Evolutionary conservation across 1,140 invertebrate species (phyloP), one percentile per base, ranked within the genome.

Genomic region (Hypothenemus hampei): DNA sequence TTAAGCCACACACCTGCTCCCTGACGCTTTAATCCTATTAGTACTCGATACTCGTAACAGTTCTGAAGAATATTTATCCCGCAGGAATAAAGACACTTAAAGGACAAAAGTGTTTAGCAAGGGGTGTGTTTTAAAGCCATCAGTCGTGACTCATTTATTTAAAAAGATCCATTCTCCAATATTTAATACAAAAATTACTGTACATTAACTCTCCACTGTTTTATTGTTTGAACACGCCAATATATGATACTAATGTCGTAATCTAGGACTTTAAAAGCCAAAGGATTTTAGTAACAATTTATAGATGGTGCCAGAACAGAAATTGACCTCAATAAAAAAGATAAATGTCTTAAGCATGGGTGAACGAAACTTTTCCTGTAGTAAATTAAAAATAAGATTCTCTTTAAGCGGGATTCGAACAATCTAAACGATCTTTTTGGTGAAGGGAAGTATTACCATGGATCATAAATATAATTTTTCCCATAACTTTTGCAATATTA

Each of bases 41-140:
- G 40, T 43, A 43, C 40, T 23, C 40, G 40, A 43, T 43, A 43
- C 40, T 43, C 40, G 40, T 43, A 21, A 18, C 40, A 43, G 23
- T 39, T 39, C 36, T 18, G 36, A 39, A 18, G 36, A 18, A n/a
- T 39, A 39, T 43, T 43, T 43, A 23, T 43, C 40, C 21, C 40
- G 23, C 40, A 21, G 40, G 40, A 43, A 21, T 15, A 15, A 43
- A 16, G 11, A 43, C 40, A 43, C 40, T 43, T 43, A 43, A 43
- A 21, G 40, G 40, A 43, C 21, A 22, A 43, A 43, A 21, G 13
- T 8, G 10, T 39, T n/a, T 8, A 16, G 36, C 36, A 39, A 39
- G 36, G 36, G 19, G 36, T 8, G n/a, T 39, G n/a, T 39, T 18
- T 39, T n/a, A 39, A 39, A 39, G 18, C n/a, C 10, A 19, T 4